These are phyloP conservation scores for Patella ulyssiponensis DNA, from an alignment of 2,888 invertebrate genomes.

Conservation along the genomic window DNA sequence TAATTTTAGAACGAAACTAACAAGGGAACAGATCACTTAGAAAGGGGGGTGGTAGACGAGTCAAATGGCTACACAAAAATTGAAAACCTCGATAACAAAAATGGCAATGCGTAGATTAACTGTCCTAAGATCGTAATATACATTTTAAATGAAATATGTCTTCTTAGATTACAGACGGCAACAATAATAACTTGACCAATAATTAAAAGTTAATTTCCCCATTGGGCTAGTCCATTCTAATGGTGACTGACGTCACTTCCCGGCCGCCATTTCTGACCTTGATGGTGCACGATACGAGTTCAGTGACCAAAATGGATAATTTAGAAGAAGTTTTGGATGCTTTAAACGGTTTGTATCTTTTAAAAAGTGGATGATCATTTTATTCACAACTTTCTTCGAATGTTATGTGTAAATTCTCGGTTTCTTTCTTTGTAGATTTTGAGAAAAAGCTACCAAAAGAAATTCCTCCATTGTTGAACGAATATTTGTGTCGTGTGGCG, in stretches of 20 bases:
- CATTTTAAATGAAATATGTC: background rate
- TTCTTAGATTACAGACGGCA: background rate
- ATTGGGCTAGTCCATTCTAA: background rate
- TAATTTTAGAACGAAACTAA: background rate
- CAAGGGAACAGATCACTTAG: too few relatives aligned
- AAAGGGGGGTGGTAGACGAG: too few relatives aligned
- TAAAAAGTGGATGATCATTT: background rate
- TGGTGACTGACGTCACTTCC: constrained; percentile 46
- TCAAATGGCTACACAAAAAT: too few relatives aligned
- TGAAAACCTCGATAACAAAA: background rate
- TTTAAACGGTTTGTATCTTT: constrained; percentile 52
- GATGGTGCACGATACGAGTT: constrained; percentile 34
- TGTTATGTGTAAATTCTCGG: constrained; percentile 10
- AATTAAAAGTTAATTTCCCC: background rate
- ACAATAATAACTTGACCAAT: background rate
- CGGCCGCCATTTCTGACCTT: constrained; percentile 53
- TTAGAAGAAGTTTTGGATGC: constrained; percentile 64
- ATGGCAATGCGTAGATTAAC: background rate
- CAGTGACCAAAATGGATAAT: constrained; percentile 60
- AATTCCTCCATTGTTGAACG: constrained; percentile 90
- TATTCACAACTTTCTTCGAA: background rate
- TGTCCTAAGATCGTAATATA: background rate
- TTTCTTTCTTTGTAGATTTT: constrained; percentile 60
- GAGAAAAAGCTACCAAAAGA: constrained; percentile 82
- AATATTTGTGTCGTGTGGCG: constrained; percentile 90